These are phyloP conservation scores for Heliconius nattereri DNA, from an alignment of 1,140 invertebrate species.

Conservation along the genomic window DNA sequence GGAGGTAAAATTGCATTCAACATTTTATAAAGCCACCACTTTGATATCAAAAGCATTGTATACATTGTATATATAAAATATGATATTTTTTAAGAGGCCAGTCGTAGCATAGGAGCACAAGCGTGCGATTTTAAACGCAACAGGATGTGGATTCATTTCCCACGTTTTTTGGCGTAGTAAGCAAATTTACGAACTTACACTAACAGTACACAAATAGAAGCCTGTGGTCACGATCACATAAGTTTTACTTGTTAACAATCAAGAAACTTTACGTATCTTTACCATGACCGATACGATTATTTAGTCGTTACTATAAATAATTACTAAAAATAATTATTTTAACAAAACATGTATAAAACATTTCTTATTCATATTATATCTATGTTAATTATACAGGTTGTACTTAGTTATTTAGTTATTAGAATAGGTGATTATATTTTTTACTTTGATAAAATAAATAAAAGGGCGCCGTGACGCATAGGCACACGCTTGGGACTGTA, in stretches of 20 bases:
- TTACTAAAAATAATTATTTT: neutral
- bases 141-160: too few species aligned
- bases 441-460: too few species aligned
- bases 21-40: neutral
- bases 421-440: too few species aligned
- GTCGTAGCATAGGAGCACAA: too few species aligned
- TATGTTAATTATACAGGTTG: too few species aligned
- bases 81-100: neutral
- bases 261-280: neutral
- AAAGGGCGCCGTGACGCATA: too few species aligned
- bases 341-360: neutral
- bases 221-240: neutral
- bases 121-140: too few species aligned
- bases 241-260: slow-evolving; percentile 1
- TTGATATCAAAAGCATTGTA: neutral
- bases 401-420: too few species aligned
- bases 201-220: neutral
- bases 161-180: too few species aligned
- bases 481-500: too few species aligned
- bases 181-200: neutral
- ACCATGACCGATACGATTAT: neutral
- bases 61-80: neutral
- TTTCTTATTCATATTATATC: neutral
- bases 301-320: too few species aligned
- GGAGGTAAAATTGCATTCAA: neutral